Base-by-base conservation (phyloP, 2,113 vertebrate species). In the Protobothrops mucrosquamatus region DNA sequence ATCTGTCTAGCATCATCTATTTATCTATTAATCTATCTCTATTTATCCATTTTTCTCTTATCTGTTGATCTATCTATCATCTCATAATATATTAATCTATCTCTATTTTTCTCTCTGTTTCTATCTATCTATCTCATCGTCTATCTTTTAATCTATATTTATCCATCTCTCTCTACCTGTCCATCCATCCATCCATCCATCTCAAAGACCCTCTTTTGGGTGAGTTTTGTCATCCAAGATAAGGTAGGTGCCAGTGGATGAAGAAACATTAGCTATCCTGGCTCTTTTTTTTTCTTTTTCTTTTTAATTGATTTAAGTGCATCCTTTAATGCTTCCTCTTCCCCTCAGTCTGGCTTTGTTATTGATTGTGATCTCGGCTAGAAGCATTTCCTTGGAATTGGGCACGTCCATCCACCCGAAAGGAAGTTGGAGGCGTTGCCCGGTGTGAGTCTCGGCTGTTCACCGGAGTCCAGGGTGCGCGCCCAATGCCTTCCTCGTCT, bases 391-490 rank as follows among this genome's bases (percentile, higher is more conserved):
- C 69, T 43, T 43, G 18, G 7, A 81, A 39, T 3, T 8, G 15
- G 34, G 74, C 74, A 39, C 0, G 34, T 18, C n/a, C 6, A 0
- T 6, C n/a, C n/a, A 8, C 69, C n/a, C 6, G 20, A 22, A 81
- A 43, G 74, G 34, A 81, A 81, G 2, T 3, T 0, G 74, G 74
- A 81, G 74, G 34, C 7, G 34, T 57, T 57, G 39, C 74, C 74
- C 7, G 34, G 74, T 81, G 20, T 0, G 69, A 20, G 18, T 81
- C 7, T 15, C 15, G 69, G 34, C 34, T 3, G 6, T 6, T 6
- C 34, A 18, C 5, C 22, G 46, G 0, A 26, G 10, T 29, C 5
- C 4, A 9, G 55, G 26, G 3, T 0, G 20, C 11, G 12, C 3
- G 0, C 0, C 51, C 43, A 9, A 57, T 0, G 0, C 8, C 1